Evolutionary conservation across 2,113 vertebrate genomes (phyloP), one percentile per base, ranked within the genome.

Genomic region (Seriola dumerili): DNA sequence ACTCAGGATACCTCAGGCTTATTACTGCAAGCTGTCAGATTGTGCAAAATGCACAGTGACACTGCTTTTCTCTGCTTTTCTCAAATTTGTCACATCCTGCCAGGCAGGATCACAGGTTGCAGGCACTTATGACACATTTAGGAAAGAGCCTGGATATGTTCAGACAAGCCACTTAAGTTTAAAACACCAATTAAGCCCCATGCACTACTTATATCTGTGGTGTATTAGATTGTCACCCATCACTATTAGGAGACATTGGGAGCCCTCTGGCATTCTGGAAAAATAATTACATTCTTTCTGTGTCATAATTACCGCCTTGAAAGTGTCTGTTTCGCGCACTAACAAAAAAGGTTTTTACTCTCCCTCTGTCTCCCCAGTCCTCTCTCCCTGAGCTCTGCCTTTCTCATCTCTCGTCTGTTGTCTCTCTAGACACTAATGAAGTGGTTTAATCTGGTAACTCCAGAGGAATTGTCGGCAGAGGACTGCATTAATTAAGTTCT

Each of bases 211-310:
- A 59, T 78, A 87, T 89, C 79, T 87, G 65, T 48, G 64, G 80
- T 82, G 80, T 85, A 90, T 91, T 92, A 87, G 90, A 94, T 92
- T 90, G 92, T 92, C 92, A 91, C 79, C 88, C 88, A 78, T 92
- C 90, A 88, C 82, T 87, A 88, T 91, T 86, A 92, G 55, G 66
- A 80, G 87, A 76, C 72, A 80, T 85, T 81, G 52, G 8, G 66
- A 81, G 80, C 83, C 89, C 84, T 81, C 83, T 84, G 92, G 92
- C 85, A 86, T 86, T 91, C 83, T 86, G 82, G 81, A 66, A 85
- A 92, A 93, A 92, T 93, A 91, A 94, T 94, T 84, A 91, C 84
- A 87, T 89, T 91, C 87, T 88, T 76, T 82, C 72, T 78, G 72
- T 71, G 36, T 92, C 89, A 88, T 92, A 94, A 94, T 94, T 92